Percentiles rank a stretch among this genome's conserved stretches.
Conservation (phyloP, 2,888 invertebrate species). For the Machimus rusticus region DNA sequence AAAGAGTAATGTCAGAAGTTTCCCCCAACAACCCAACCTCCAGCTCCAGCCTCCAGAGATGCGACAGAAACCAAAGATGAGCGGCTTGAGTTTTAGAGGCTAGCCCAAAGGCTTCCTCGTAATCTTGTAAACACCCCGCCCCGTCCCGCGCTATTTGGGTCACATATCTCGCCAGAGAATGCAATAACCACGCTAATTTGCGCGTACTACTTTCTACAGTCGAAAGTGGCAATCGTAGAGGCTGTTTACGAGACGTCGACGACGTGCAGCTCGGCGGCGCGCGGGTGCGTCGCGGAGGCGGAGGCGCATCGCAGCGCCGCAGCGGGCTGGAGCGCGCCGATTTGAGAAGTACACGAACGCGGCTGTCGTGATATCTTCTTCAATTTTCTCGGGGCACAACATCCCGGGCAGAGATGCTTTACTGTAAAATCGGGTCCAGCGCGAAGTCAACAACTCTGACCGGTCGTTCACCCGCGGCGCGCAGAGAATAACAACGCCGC, state of each 20-base stretch:
- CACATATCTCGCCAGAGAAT: not conserved
- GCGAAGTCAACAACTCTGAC: conserved; percentile 34
- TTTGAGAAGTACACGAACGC: not conserved
- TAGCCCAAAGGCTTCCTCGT: not conserved
- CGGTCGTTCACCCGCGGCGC: conserved; percentile 23
- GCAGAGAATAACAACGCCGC: conserved; percentile 30
- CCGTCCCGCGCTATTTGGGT: not conserved
- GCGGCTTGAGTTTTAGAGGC: not conserved
- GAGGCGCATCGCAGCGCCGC: too few species aligned
- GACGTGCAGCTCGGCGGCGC: not conserved
- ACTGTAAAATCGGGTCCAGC: not conserved
- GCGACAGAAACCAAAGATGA: not conserved
- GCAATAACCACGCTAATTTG: not conserved
- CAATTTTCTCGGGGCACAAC: not conserved
- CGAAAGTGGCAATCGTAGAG: not conserved
- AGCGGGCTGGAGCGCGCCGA: not conserved
- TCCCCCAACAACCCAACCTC: not conserved
- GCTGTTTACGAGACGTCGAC: not conserved
- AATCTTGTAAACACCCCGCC: not conserved
- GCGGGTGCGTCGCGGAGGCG: not conserved
- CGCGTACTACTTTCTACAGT: not conserved
- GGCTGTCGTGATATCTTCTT: not conserved
- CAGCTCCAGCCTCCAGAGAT: not conserved
- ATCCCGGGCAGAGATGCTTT: not conserved
- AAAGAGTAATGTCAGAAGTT: not conserved